Conservation (phyloP, 2,113 vertebrate species). For the Lathamus discolor region DNA sequence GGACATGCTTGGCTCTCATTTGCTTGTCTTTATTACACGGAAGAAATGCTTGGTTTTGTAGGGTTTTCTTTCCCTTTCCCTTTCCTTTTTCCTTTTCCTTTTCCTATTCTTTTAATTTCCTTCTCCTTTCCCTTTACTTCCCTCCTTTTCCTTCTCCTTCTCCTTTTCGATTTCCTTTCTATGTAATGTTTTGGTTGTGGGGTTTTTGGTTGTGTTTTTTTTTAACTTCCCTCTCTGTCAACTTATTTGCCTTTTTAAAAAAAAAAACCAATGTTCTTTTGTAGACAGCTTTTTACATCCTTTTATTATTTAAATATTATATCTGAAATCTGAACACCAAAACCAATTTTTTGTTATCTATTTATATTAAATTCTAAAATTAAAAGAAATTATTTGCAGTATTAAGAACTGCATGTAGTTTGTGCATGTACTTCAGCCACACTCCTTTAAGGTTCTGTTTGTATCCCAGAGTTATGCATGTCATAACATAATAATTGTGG, state of each 20-base stretch:
- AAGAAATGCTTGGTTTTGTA: neutral
- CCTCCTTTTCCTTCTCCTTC: neutral
- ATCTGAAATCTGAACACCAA: neutral
- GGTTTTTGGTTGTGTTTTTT: rapidly evolving
- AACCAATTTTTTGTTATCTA: neutral
- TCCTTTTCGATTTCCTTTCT: neutral
- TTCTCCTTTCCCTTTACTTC: too few relatives aligned
- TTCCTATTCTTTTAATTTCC: too few relatives aligned
- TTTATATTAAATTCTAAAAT: neutral
- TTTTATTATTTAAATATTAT: neutral
- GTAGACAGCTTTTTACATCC: neutral
- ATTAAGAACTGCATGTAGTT: neutral
- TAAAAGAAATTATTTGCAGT: neutral
- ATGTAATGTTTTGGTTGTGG: neutral
- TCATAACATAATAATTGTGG: neutral
- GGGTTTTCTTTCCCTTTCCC: too few relatives aligned
- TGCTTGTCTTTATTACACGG: neutral
- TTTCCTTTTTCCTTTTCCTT: too few relatives aligned
- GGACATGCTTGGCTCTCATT: neutral
- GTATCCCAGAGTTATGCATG: neutral
- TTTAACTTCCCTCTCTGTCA: neutral
- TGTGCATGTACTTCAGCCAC: neutral
- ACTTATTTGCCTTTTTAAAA: neutral
- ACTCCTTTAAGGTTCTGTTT: neutral
- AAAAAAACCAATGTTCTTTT: neutral